Conservation (phyloP, 2,797 vertebrate genomes). For the Chloroceryle amazona region DNA sequence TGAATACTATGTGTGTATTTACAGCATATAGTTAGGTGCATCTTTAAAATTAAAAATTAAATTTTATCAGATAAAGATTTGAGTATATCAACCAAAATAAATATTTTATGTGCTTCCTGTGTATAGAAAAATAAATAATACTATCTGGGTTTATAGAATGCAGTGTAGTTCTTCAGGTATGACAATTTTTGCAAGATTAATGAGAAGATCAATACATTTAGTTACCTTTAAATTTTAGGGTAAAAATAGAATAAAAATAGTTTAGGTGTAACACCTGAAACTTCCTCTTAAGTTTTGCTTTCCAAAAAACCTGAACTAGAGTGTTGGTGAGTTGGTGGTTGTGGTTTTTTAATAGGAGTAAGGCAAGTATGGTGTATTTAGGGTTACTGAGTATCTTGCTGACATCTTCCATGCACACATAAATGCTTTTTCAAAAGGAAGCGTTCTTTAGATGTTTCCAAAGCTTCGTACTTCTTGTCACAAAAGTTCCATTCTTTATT, state of each 20-base stretch:
- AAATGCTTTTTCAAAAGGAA: background rate
- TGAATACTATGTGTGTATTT: background rate
- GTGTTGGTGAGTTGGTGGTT: background rate
- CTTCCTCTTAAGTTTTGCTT: background rate
- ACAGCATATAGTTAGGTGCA: background rate
- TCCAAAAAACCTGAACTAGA: background rate
- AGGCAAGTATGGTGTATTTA: background rate
- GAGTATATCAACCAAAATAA: background rate
- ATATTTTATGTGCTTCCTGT: background rate
- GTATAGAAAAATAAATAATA: background rate
- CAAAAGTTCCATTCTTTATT: background rate
- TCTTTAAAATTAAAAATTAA: background rate
- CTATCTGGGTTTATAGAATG: background rate
- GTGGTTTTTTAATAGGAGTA: background rate
- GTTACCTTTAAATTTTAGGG: background rate
- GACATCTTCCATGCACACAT: background rate
- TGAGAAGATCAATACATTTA: background rate
- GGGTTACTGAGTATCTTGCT: background rate
- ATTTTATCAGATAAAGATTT: background rate
- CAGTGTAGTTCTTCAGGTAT: background rate
- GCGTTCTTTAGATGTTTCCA: background rate
- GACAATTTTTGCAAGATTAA: background rate
- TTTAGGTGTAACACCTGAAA: background rate
- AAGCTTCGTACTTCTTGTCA: background rate
- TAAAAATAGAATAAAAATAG: too few species aligned